Conservation (phyloP, 1,140 invertebrate genomes). For the Plodia interpunctella region DNA sequence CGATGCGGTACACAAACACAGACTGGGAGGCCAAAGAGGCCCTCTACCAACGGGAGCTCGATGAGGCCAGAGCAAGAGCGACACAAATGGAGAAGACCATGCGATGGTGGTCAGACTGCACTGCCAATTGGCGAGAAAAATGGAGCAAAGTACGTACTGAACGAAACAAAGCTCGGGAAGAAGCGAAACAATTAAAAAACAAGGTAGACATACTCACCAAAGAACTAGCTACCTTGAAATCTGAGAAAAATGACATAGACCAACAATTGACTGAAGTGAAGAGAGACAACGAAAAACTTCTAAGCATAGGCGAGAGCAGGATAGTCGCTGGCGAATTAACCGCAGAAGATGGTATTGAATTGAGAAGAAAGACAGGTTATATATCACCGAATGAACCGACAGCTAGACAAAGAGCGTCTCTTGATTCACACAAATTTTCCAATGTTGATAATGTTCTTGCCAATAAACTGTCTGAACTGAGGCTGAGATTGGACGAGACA, state of each 20-base stretch:
- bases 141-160: slow-evolving; percentile 93
- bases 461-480: slow-evolving; percentile 61
- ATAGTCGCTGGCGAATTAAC: slow-evolving; percentile 57
- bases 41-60: slow-evolving; percentile 86
- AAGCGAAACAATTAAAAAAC: slow-evolving; percentile 87
- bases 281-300: slow-evolving; percentile 62
- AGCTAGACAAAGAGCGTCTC: slow-evolving; percentile 50
- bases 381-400: slow-evolving; percentile 52
- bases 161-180: slow-evolving; percentile 91
- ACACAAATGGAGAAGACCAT: slow-evolving; percentile 99
- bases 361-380: slow-evolving; percentile 55
- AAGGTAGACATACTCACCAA: slow-evolving; percentile 89
- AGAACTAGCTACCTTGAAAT: slow-evolving; percentile 85
- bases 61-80: slow-evolving; percentile 92
- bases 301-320: slow-evolving; percentile 64
- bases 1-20: slow-evolving; percentile 57
- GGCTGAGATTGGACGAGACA: slow-evolving; percentile 57
- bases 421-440: slow-evolving; percentile 67
- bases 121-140: slow-evolving; percentile 89
- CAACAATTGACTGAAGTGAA: slow-evolving; percentile 75
- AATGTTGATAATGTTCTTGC: slow-evolving; percentile 62
- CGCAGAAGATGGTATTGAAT: slow-evolving; percentile 59
- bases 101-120: slow-evolving; percentile 95
- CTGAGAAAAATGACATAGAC: slow-evolving; percentile 89
- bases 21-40: slow-evolving; percentile 71